phyloP scores from a whole-genome alignment of 2,113 vertebrate genomes.

The Calyptomena viridis region DNA sequence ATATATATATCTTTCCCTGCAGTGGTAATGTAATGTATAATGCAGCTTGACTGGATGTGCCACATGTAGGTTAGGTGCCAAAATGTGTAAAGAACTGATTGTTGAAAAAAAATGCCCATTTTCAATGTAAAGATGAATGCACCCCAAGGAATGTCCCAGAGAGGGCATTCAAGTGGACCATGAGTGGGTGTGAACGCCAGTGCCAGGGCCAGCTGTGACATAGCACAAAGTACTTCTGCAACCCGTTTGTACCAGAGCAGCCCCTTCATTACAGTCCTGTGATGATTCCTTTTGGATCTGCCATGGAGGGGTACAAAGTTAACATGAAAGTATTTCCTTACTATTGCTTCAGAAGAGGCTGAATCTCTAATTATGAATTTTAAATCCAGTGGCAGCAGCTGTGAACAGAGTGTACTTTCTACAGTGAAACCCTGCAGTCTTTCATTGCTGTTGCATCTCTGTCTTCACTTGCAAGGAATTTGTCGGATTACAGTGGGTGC shows the following conservation, averaged over 20 bases:
- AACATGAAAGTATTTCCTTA: neutral
- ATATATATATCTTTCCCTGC: neutral
- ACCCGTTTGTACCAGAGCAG: neutral
- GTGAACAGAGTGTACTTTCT: neutral
- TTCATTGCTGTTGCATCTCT: neutral
- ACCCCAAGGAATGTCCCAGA: neutral
- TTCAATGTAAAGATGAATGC: neutral
- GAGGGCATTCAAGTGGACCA: neutral
- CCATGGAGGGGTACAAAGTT: neutral
- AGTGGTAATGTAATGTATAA: neutral
- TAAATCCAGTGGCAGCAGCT: neutral
- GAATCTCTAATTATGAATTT: neutral
- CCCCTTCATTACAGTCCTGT: neutral
- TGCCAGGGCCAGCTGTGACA: neutral
- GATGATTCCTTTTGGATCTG: neutral
- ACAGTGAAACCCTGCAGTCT: neutral
- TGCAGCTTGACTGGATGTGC: neutral
- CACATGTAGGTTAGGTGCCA: neutral
- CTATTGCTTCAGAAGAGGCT: neutral
- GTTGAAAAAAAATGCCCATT: neutral
- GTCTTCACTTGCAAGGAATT: neutral
- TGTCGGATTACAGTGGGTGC: rapidly evolving
- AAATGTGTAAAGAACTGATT: neutral
- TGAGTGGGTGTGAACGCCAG: rapidly evolving
- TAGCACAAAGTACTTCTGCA: neutral